These are phyloP conservation scores for Rutpela maculata DNA, from an alignment of 2,888 invertebrate genomes.

Conservation along the genomic window DNA sequence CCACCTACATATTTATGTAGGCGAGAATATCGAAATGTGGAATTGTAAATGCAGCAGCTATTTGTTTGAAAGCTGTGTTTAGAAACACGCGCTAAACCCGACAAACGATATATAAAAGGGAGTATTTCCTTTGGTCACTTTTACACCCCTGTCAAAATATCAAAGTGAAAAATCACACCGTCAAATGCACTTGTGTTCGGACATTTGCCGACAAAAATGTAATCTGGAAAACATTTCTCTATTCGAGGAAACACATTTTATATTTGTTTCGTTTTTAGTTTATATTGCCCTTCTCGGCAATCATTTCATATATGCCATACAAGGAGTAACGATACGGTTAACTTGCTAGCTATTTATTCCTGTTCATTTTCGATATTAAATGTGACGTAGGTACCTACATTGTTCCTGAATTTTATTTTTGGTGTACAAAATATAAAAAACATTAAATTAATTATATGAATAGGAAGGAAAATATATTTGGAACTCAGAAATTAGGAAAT, in stretches of 20 bases:
- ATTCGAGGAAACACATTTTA: slow-evolving; percentile 43
- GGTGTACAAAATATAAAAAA: not conserved
- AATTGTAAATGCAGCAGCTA: slow-evolving; percentile 34
- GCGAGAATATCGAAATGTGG: slow-evolving; percentile 14
- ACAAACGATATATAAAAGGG: slow-evolving; percentile 55
- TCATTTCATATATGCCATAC: not conserved
- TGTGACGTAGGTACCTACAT: not conserved
- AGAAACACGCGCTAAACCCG: slow-evolving; percentile 46
- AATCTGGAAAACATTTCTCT: slow-evolving; percentile 42
- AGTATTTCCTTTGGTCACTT: slow-evolving; percentile 67
- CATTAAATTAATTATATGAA: not conserved
- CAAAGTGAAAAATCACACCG: slow-evolving; percentile 73
- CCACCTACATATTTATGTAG: not conserved
- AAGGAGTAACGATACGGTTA: not conserved
- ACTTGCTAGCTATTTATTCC: too few species aligned
- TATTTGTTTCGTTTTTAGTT: slow-evolving; percentile 38
- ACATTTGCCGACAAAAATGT: slow-evolving; percentile 53
- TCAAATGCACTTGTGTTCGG: slow-evolving; percentile 69
- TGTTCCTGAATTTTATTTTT: not conserved
- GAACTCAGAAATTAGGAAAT: too few species aligned
- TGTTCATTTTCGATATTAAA: too few species aligned
- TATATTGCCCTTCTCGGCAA: slow-evolving; percentile 9
- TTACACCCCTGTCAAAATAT: slow-evolving; percentile 71
- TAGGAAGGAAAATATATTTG: not conserved
- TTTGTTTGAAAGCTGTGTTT: slow-evolving; percentile 41